A percentile compares a stretch with the other conserved stretches of the same genome.
These are phyloP conservation scores for Urocolius indicus DNA, from an alignment of 2,113 vertebrate species.

Conservation along the genomic window DNA sequence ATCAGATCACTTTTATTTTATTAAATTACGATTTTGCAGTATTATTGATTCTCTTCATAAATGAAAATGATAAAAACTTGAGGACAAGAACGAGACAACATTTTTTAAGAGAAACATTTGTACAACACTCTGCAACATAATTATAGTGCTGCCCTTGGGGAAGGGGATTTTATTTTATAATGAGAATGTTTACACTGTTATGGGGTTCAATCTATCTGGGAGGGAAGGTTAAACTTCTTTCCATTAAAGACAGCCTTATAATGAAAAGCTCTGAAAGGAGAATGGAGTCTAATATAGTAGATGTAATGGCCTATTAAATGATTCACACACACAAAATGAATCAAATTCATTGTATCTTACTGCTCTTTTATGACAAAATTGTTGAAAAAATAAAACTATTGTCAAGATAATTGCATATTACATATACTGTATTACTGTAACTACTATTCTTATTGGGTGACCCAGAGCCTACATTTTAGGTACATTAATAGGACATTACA, in stretches of 20 bases:
- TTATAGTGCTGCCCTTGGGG: slow-evolving; percentile 85
- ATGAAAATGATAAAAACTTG: slow-evolving; percentile 79
- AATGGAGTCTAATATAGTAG: slow-evolving; percentile 86
- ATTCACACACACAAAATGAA: slow-evolving; percentile 86
- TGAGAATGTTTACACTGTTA: slow-evolving; percentile 88
- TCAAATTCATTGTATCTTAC: slow-evolving; percentile 86
- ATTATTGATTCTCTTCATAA: slow-evolving; percentile 74
- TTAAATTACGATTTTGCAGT: slow-evolving; percentile 82
- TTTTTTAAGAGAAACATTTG: slow-evolving; percentile 82
- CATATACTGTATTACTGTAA: slow-evolving; percentile 81
- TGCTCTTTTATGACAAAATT: slow-evolving; percentile 85
- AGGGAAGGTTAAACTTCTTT: slow-evolving; percentile 88
- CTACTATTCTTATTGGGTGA: slow-evolving; percentile 80
- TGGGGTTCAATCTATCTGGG: slow-evolving; percentile 86
- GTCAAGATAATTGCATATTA: slow-evolving; percentile 85
- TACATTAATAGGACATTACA: slow-evolving; percentile 83
- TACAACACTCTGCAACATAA: slow-evolving; percentile 79
- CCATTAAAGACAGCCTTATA: slow-evolving; percentile 87
- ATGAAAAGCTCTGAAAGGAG: slow-evolving; percentile 86
- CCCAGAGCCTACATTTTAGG: slow-evolving; percentile 80
- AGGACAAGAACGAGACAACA: slow-evolving; percentile 78
- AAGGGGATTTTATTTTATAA: slow-evolving; percentile 88
- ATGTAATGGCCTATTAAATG: slow-evolving; percentile 88
- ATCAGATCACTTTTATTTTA: slow-evolving; percentile 87
- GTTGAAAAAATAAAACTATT: slow-evolving; percentile 87